Conservation (phyloP, 2,797 vertebrate genomes). For the Chrosomus eos region DNA sequence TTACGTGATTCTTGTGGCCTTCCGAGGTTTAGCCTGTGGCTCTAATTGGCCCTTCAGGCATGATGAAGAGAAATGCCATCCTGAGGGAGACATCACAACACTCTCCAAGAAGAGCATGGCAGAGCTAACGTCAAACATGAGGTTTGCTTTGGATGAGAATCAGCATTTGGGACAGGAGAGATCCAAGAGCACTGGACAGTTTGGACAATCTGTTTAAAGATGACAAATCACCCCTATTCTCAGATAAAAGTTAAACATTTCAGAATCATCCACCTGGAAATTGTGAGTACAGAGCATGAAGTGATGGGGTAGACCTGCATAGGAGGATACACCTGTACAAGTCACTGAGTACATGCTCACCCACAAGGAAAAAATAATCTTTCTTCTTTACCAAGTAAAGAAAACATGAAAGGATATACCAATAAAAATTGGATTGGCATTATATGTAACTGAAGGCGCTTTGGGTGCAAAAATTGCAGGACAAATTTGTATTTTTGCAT, state of each 20-base stretch:
- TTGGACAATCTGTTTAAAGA: constrained; percentile 28
- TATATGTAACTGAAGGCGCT: neutral
- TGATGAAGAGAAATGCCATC: constrained; percentile 67
- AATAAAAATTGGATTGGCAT: neutral
- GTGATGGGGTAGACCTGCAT: constrained; percentile 19
- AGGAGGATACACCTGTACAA: constrained; percentile 21
- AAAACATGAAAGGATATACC: neutral
- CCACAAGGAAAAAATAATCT: neutral
- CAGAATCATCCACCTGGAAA: constrained; percentile 34
- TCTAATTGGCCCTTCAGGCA: constrained; percentile 60
- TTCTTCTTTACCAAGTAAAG: neutral
- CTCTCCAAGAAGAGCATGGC: constrained; percentile 44
- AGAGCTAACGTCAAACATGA: constrained; percentile 15
- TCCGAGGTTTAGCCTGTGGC: constrained; percentile 13
- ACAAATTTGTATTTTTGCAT: no score
- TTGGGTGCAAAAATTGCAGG: neutral
- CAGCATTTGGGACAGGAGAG: constrained; percentile 32
- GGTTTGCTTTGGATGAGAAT: constrained; percentile 58
- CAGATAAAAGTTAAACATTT: constrained; percentile 38
- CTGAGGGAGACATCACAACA: constrained; percentile 62
- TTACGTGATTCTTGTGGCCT: constrained; percentile 3
- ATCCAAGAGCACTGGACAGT: constrained; percentile 32
- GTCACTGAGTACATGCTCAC: neutral
- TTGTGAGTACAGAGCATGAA: neutral
- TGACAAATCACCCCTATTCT: constrained; percentile 37